Conservation (phyloP, 1,140 invertebrate species). For the Mylabris phalerata region DNA sequence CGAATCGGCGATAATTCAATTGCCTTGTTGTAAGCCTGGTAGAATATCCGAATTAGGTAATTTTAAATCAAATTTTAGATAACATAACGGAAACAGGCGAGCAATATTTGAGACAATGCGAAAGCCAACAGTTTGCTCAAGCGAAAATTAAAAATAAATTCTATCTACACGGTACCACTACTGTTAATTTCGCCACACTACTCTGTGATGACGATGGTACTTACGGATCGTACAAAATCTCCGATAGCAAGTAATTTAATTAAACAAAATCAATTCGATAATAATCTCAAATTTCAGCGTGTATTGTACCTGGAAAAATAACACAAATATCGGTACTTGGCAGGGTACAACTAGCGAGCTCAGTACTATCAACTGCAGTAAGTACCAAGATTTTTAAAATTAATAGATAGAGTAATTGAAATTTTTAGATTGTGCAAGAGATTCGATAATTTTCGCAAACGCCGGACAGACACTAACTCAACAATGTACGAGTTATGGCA, state of each 20-base stretch:
- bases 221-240: conserved; percentile 48
- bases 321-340: conserved; percentile 45
- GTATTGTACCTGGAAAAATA: conserved; percentile 49
- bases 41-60: no score
- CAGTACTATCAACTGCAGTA: conserved; percentile 48
- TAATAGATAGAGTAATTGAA: conserved; percentile 2
- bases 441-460: conserved; percentile 44
- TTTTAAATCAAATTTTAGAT: not conserved
- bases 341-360: conserved; percentile 39
- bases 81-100: conserved; percentile 33
- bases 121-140: conserved; percentile 48
- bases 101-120: conserved; percentile 52
- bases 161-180: conserved; percentile 45
- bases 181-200: conserved; percentile 41
- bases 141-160: conserved; percentile 44
- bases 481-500: conserved; percentile 45
- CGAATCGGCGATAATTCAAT: conserved; percentile 44
- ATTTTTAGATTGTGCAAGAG: conserved; percentile 50
- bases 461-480: conserved; percentile 42
- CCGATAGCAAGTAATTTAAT: conserved; percentile 42
- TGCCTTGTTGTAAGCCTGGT: conserved; percentile 52
- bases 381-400: conserved; percentile 32
- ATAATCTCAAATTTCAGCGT: conserved; percentile 41
- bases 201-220: conserved; percentile 54
- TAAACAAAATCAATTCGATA: conserved; percentile 2